Evolutionary conservation across 2,888 invertebrate species (phyloP).

Genomic region (Apamea anceps): DNA sequence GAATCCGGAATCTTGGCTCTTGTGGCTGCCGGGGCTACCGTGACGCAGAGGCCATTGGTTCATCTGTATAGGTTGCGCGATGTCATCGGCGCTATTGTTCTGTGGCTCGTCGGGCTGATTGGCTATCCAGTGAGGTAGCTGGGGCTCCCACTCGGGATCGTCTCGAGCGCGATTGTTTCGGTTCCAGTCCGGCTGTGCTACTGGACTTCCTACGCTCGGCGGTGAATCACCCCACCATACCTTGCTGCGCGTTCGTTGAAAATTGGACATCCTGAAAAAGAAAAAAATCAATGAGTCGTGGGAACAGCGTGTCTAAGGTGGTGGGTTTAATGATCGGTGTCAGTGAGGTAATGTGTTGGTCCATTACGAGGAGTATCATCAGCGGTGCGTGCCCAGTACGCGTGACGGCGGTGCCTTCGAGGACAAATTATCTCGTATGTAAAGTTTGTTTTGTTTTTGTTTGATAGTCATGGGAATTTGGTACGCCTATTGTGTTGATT

Average conservation of each 20-base stretch:
- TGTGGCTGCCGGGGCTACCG: constrained; percentile 91
- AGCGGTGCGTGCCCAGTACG: constrained; percentile 77
- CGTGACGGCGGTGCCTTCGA: constrained; percentile 80
- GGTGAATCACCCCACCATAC: constrained; percentile 92
- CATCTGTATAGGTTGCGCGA: constrained; percentile 80
- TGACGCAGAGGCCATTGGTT: constrained; percentile 87
- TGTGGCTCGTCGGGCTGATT: constrained; percentile 84
- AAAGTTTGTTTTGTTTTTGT: constrained; percentile 76
- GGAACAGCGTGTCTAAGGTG: constrained; percentile 79
- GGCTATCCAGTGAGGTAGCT: constrained; percentile 89
- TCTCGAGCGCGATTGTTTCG: constrained; percentile 77
- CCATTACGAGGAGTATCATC: constrained; percentile 81
- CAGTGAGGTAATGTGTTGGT: constrained; percentile 86
- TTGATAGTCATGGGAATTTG: constrained; percentile 81
- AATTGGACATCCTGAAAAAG: constrained; percentile 91
- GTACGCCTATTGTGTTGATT: constrained; percentile 73
- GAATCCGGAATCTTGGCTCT: constrained; percentile 95
- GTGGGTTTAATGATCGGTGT: constrained; percentile 82
- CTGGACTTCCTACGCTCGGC: constrained; percentile 84
- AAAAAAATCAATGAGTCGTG: constrained; percentile 81
- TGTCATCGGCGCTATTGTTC: constrained; percentile 83
- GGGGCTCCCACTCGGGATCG: constrained; percentile 88
- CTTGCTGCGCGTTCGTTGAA: constrained; percentile 92
- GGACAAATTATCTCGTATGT: constrained; percentile 78
- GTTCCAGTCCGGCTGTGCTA: constrained; percentile 81